These are phyloP conservation scores for Vombatus ursinus DNA, from an alignment of 2,113 vertebrate species.

Conservation along the genomic window DNA sequence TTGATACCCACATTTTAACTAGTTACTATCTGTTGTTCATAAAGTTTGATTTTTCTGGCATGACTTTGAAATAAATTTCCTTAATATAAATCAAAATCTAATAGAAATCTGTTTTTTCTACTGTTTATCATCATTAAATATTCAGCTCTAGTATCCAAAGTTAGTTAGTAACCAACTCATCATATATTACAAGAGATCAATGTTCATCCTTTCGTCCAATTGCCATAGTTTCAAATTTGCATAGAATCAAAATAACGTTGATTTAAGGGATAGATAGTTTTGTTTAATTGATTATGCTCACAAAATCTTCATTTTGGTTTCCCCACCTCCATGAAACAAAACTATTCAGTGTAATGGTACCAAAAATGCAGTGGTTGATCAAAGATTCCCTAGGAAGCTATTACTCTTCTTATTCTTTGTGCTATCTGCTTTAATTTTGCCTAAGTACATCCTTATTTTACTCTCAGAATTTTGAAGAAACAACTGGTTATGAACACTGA, in stretches of 20 bases:
- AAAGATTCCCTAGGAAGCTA: not conserved
- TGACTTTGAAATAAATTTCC: not conserved
- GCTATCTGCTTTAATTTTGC: not conserved
- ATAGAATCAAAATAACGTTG: not conserved
- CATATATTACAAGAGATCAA: not conserved
- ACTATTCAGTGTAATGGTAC: not conserved
- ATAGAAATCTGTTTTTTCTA: not conserved
- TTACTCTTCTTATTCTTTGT: not conserved
- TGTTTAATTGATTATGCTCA: not conserved
- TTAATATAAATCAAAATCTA: not conserved
- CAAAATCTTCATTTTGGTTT: not conserved
- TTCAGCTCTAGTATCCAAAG: not conserved
- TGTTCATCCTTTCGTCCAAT: not conserved
- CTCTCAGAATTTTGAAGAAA: not conserved
- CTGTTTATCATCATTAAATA: slow-evolving; percentile 1
- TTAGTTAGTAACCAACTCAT: not conserved
- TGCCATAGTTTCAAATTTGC: not conserved
- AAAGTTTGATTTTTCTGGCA: not conserved
- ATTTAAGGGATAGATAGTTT: not conserved
- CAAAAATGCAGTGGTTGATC: not conserved
- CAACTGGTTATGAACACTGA: not conserved
- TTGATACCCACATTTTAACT: not conserved
- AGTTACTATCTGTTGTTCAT: not conserved
- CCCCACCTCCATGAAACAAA: not conserved
- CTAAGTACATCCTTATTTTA: slow-evolving; percentile 14